A percentile compares a stretch with the other conserved stretches of the same genome.
phyloP scores from a whole-genome alignment of 2,113 vertebrate genomes.

The Monopterus albus region DNA sequence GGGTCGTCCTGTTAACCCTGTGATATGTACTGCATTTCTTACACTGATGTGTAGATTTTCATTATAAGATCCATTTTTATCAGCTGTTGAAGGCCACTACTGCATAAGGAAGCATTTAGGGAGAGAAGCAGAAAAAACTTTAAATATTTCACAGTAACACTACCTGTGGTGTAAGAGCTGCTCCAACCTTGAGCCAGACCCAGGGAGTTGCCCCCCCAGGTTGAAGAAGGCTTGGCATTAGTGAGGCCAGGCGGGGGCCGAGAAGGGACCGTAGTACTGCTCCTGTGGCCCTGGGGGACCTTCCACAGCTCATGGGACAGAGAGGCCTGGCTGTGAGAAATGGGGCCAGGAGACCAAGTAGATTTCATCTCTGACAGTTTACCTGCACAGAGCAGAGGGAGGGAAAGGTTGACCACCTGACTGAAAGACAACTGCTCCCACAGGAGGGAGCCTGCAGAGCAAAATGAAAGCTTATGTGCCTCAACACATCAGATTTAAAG shows the following conservation, averaged over 20 bases:
- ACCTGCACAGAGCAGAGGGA: conserved; percentile 77
- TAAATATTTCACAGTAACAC: not conserved
- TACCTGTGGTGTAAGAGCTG: conserved; percentile 93
- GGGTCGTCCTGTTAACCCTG: too few relatives aligned
- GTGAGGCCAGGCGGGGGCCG: conserved; percentile 94
- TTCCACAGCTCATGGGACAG: conserved; percentile 98
- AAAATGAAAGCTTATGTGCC: not conserved
- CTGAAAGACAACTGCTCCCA: conserved; percentile 1
- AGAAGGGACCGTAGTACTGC: conserved; percentile 89
- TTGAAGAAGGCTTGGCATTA: conserved; percentile 94
- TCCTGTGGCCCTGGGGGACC: conserved; percentile 88
- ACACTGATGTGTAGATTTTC: too few relatives aligned
- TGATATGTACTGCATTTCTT: too few relatives aligned
- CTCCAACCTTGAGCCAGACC: conserved; percentile 89
- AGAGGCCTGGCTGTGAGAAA: conserved; percentile 93
- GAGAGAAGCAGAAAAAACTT: too few relatives aligned
- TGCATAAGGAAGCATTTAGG: too few relatives aligned
- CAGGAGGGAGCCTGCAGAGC: conserved; percentile 10
- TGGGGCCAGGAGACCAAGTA: conserved; percentile 93
- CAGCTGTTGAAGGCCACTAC: too few relatives aligned
- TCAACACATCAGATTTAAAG: not conserved
- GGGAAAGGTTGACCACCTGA: not conserved
- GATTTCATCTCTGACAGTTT: conserved; percentile 98
- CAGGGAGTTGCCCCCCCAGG: conserved; percentile 93
- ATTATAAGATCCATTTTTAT: too few relatives aligned